Evolutionary conservation across 2,797 vertebrate genomes (phyloP), one percentile per base, ranked within the genome.

Genomic region (Chanos chanos): DNA sequence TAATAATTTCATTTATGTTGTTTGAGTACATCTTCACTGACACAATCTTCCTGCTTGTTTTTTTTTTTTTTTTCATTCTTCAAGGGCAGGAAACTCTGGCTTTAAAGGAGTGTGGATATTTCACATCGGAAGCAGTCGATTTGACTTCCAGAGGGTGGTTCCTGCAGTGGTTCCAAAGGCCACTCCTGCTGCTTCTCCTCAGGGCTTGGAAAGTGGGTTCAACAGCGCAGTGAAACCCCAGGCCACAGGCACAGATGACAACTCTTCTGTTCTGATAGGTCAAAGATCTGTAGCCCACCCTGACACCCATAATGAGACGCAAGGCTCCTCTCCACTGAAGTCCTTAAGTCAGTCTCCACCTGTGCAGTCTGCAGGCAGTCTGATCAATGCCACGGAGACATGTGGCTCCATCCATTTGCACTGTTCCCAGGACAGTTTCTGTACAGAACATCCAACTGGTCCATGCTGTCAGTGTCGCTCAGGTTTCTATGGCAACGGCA

Each of bases 401-500:
- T 93, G 91, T 0, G 81, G 84, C 25, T 77, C 33, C 10, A 74
- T 80, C 61, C 85, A 86, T 0, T 28, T 73, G n/a, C 77, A 66
- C 24, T 93, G 91, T 63, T 93, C 92, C 41, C 82, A 19, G 0
- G 79, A 89, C 0, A 86, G 83, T 44, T 89, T 87, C 77, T 93
- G 91, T 75, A 87, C 82, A 0, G 89, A 92, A 70, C 87, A 91
- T 0, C 5, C 85, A 62, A n/a, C 79, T 0, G 90, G 92, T 8
- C 78, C 87, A 64, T 93, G 91, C 78, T 93, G 91, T 49, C 89
- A 89, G 66, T 93, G 92, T 74, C 83, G 81, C 44, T 73, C 86
- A 27, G 72, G 75, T 60, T 92, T 84, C 73, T 89, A 88, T 0
- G 91, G 91, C 28, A 89, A 91, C 0, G 91, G 92, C 18, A 71